Evolutionary conservation across 2,888 invertebrate genomes (phyloP), one percentile per base, ranked within the genome.

Genomic region (Pinctada fucata): DNA sequence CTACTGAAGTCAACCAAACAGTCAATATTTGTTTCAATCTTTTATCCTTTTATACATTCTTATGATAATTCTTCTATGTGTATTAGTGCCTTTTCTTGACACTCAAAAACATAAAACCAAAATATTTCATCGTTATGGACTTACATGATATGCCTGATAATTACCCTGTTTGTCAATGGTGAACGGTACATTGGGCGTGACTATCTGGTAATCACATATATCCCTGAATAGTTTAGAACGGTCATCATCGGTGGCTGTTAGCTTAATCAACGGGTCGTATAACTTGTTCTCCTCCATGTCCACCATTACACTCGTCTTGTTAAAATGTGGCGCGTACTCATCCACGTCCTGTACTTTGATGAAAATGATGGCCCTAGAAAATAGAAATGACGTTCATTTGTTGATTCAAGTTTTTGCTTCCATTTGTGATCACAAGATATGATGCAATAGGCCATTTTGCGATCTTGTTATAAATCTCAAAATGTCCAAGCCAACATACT

Each of bases 141-240:
- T 31, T 31, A 31, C 31, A 31, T 31, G 31, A 31, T 31, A 31
- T 31, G 31, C 31, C 31, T 31, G 31, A 31, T 31, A 67, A 93
- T 92, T 87, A 94, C 97, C 99, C 91, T 97, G 97, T 91, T 96
- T 96, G 92, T 97, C 97, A 89, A 99, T 97, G 76, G 95, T 95
- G 93, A 99, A 99, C 0, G 97, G 97, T 86, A 96, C 96, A 87
- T 97, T 97, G 82, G 96, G 95, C 0, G 97, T 98, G 73, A 97
- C 94, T 85, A 99, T 97, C 93, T 99, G 97, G 93, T 99, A 99
- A 93, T 97, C 97, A 95, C 99, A 99, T 76, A 99, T 97, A 92
- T 97, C 97, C 0, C 97, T 97, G 92, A 96, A 98, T 79, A 97
- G 95, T 66, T 97, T 97, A n/a, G 98, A 97, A 93, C 98, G 98